phyloP scores from a whole-genome alignment of 35 echinoderm and acorn worm genomes.

The Diadema setosum region DNA sequence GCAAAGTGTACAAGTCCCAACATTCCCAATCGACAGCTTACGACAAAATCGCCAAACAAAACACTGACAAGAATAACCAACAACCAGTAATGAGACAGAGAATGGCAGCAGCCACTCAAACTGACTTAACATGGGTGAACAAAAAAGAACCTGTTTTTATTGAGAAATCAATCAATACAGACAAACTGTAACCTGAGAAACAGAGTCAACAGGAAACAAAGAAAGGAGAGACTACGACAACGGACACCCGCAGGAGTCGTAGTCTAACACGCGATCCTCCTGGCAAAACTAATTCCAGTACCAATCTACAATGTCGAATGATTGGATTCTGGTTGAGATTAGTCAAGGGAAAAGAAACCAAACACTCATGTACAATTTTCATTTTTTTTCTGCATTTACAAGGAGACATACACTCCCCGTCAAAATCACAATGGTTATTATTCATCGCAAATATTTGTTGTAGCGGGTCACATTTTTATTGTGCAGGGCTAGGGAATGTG shows the following conservation, averaged over 20 bases:
- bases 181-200: not conserved
- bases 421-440: too few relatives aligned
- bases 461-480: too few relatives aligned
- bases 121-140: not conserved
- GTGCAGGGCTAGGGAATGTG: too few relatives aligned
- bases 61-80: not conserved
- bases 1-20: not conserved
- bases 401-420: too few relatives aligned
- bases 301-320: not conserved
- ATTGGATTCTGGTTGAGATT: too few relatives aligned
- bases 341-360: too few relatives aligned
- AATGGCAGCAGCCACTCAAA: not conserved
- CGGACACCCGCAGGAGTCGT: not conserved
- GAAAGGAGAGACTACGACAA: not conserved
- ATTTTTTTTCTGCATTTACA: too few relatives aligned
- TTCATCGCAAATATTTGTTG: too few relatives aligned
- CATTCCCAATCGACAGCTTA: not conserved
- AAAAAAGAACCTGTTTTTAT: not conserved
- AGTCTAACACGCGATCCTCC: not conserved
- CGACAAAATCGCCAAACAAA: not conserved
- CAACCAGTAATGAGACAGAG: not conserved
- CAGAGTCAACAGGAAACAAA: too few relatives aligned
- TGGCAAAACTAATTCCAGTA: not conserved
- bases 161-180: not conserved
- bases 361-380: too few relatives aligned